These are phyloP conservation scores for Meiosimyza decipiens DNA, from an alignment of 2,888 invertebrate species.

Conservation along the genomic window DNA sequence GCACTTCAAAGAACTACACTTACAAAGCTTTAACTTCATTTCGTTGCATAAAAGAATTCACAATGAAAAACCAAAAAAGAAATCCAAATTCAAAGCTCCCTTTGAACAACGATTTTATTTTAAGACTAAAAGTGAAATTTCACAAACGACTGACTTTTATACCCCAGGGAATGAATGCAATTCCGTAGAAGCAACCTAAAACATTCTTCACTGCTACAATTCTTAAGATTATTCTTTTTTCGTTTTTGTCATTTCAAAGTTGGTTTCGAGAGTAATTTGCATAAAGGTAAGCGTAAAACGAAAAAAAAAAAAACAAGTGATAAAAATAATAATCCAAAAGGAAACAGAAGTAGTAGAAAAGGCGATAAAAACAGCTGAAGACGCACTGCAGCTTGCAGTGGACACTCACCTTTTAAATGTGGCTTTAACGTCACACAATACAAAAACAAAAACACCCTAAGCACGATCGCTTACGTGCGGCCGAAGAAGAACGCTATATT, in stretches of 20 bases:
- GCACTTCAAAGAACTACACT: background rate
- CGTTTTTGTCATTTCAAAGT: background rate
- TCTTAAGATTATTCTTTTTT: background rate
- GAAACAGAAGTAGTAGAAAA: background rate
- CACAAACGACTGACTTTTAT: slow-evolving; percentile 18
- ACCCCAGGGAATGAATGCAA: slow-evolving; percentile 12
- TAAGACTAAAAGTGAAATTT: slow-evolving; percentile 28
- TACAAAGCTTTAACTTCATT: slow-evolving; percentile 7
- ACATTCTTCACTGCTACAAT: background rate
- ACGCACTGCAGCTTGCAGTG: background rate
- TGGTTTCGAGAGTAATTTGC: slow-evolving; percentile 5
- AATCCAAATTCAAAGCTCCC: slow-evolving; percentile 31
- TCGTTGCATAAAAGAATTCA: background rate
- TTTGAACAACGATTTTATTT: slow-evolving; percentile 5
- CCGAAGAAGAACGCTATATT: slow-evolving; percentile 2
- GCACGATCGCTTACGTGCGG: too few species aligned
- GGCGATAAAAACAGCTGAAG: slow-evolving; percentile 7
- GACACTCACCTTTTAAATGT: slow-evolving; percentile 16
- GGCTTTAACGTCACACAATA: background rate
- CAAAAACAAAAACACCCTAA: background rate
- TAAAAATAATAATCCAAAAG: too few species aligned
- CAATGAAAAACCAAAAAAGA: slow-evolving; percentile 25
- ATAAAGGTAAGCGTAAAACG: background rate
- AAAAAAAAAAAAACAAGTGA: background rate
- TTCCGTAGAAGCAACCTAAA: background rate